A percentile compares a stretch with the other conserved stretches of the same genome.
Conservation (phyloP, 2,797 vertebrate species). For the Anableps anableps region DNA sequence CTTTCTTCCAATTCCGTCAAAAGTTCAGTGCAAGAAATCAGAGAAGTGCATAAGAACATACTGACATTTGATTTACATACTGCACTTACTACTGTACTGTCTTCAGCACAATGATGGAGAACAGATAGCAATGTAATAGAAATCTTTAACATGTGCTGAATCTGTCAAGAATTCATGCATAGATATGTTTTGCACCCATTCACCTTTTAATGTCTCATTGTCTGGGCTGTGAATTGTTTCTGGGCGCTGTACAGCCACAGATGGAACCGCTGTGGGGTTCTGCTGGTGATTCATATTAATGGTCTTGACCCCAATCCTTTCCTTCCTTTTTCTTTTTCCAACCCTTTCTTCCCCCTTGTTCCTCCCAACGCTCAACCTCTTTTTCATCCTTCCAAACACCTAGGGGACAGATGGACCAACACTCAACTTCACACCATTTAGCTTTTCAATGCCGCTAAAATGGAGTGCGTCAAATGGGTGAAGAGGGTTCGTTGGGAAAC, state of each 20-base stretch:
- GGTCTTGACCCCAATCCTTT: conserved; percentile 71
- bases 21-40: conserved; percentile 7
- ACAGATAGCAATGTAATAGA: conserved; percentile 21
- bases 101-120: conserved; percentile 15
- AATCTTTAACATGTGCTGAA: conserved; percentile 35
- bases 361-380: conserved; percentile 62
- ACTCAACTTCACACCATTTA: conserved; percentile 84
- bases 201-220: conserved; percentile 63
- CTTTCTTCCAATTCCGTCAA: conserved; percentile 10
- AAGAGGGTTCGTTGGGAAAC: conserved; percentile 53
- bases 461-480: conserved; percentile 65
- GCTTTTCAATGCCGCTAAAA: conserved; percentile 80
- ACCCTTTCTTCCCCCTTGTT: conserved; percentile 36
- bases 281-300: conserved; percentile 81
- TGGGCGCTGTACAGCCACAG: conserved; percentile 61
- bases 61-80: conserved; percentile 29
- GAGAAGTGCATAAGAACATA: not conserved
- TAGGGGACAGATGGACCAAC: conserved; percentile 80
- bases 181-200: conserved; percentile 45
- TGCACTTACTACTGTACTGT: not conserved
- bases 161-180: conserved; percentile 53
- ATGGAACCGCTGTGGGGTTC: conserved; percentile 77
- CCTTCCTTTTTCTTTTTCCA: conserved; percentile 68
- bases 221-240: conserved; percentile 64
- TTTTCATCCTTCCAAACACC: conserved; percentile 72